These are phyloP conservation scores for Melanostoma mellinum DNA, from an alignment of 2,888 invertebrate genomes.

Conservation along the genomic window DNA sequence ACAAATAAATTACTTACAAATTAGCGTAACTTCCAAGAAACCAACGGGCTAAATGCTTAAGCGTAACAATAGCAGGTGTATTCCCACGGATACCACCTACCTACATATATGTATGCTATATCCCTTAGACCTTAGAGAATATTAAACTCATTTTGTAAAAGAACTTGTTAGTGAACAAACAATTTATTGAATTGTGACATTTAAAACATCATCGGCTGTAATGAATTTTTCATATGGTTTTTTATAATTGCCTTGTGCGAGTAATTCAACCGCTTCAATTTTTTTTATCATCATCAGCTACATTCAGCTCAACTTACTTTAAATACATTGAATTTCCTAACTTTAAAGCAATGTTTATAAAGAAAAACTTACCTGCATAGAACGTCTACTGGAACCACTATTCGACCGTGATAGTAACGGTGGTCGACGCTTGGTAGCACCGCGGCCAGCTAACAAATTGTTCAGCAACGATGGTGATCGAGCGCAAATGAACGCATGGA, in stretches of 20 bases:
- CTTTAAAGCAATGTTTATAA: not conserved
- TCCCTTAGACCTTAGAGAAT: constrained; percentile 51
- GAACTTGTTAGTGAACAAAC: constrained; percentile 62
- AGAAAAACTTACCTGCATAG: constrained; percentile 87
- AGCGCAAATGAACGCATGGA: constrained; percentile 98
- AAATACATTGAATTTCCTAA: too few relatives aligned
- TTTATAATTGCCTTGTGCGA: not conserved
- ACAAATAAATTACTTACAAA: too few relatives aligned
- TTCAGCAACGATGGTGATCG: constrained; percentile 96
- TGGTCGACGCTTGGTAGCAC: constrained; percentile 94
- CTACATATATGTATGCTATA: constrained; percentile 26
- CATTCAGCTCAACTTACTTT: too few relatives aligned
- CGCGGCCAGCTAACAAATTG: constrained; percentile 94
- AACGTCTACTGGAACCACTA: constrained; percentile 93
- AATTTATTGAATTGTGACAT: constrained; percentile 28
- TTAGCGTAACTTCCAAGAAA: too few relatives aligned
- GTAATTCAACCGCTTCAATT: too few relatives aligned
- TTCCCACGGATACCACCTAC: too few relatives aligned
- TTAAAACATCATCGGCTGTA: not conserved
- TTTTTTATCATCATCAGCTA: too few relatives aligned
- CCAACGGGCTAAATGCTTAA: too few relatives aligned
- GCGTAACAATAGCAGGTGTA: too few relatives aligned
- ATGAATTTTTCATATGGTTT: not conserved
- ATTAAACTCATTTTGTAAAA: constrained; percentile 63
- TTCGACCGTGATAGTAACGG: constrained; percentile 95